phyloP scores from a whole-genome alignment of 2,888 invertebrate genomes.

The Phortica magna region DNA sequence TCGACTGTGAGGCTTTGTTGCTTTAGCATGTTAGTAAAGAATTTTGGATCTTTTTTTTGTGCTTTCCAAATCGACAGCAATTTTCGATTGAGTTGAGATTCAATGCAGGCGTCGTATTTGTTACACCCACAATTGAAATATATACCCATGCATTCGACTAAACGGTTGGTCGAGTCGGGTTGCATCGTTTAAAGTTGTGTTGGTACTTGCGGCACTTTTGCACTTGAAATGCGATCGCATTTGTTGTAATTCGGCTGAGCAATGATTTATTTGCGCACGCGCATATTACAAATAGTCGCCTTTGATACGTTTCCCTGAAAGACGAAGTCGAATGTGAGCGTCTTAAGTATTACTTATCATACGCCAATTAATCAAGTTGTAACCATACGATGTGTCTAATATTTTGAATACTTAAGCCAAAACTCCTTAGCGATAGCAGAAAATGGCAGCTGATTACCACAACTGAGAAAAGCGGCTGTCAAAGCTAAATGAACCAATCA shows the following conservation, averaged over 20 bases:
- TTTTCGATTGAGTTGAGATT: conserved; percentile 58
- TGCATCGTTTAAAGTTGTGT: conserved; percentile 44
- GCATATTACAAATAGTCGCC: conserved; percentile 55
- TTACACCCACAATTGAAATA: conserved; percentile 75
- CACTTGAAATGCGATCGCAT: conserved; percentile 72
- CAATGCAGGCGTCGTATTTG: conserved; percentile 56
- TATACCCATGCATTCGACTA: conserved; percentile 62
- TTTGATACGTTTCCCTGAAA: conserved; percentile 43
- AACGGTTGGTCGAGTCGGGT: conserved; percentile 37
- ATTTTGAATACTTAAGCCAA: background rate
- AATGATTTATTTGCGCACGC: conserved; percentile 78
- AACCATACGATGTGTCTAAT: background rate
- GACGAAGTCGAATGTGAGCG: background rate
- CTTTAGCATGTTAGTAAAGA: background rate
- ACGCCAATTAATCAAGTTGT: conserved; percentile 58
- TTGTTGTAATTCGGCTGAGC: conserved; percentile 48
- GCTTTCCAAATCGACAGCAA: conserved; percentile 42
- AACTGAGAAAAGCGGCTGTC: background rate
- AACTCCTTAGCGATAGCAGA: background rate
- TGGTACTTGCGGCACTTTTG: conserved; percentile 72
- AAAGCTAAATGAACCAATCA: conserved; percentile 11
- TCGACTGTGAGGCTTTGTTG: background rate
- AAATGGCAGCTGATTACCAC: background rate
- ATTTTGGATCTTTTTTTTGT: background rate
- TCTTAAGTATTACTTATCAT: conserved; percentile 48